Base-by-base conservation (phyloP, 2,113 vertebrate genomes). In the Oncorhynchus clarkii region DNA sequence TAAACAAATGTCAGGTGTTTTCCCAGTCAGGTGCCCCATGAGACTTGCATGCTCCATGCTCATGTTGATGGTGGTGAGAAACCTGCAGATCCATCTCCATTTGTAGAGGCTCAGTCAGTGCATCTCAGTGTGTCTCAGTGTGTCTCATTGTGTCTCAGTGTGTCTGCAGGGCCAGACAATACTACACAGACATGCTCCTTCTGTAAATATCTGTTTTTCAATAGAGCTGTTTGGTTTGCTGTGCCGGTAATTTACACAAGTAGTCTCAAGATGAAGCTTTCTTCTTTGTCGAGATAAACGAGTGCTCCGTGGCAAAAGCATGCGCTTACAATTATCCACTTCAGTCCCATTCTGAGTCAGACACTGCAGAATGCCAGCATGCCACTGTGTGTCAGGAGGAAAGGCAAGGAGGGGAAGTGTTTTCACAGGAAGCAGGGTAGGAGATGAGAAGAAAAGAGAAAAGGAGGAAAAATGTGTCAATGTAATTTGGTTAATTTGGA, bases 231-330 rank as follows among this genome's bases (percentile, higher is more conserved):
- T 76, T 78, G 73, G 31, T 80, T 77, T 83, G 70, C 73, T 69
- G 68, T 9, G 39, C 45, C 49, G 70, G 78, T 83, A 78, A 80
- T 83, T 85, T 76, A 80, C 67, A 80, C 39, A 73, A 83, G 78
- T 59, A 54, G 84, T 90, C 87, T 87, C 78, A 27, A 79, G 77
- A 80, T 75, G 77, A 79, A 18, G 74, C 74, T 87, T 85, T 83
- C 73, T 75, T 81, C 85, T 76, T 88, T 67, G 82, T 79, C 73
- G 81, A 82, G 82, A 86, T 86, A 86, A 88, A 88, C 74, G 79
- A 87, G 77, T 80, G 66, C 71, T 70, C 75, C 71, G 64, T 78
- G 71, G 80, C 39, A 57, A 80, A 67, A 73, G 31, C 78, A 79
- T 70, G 80, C 74, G 73, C 81, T 80, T 82, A 79, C 80, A 80